Percentiles rank a stretch among this genome's conserved stretches.
These are phyloP conservation scores for Microtus richardsoni DNA, from an alignment of 2,113 vertebrate genomes.

Conservation along the genomic window DNA sequence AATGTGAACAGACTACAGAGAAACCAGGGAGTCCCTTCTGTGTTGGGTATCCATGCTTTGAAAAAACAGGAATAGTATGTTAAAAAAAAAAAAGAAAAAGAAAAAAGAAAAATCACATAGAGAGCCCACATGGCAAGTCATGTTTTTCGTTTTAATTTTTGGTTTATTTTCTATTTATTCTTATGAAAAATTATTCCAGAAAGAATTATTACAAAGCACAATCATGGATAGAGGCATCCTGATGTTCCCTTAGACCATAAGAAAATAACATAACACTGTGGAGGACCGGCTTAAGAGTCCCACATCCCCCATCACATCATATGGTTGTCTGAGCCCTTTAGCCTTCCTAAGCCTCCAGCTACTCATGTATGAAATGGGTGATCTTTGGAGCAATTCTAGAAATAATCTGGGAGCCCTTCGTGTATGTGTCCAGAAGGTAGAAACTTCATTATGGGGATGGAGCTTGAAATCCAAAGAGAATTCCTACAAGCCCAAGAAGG, in stretches of 20 bases:
- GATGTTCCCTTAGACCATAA: neutral
- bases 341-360: neutral
- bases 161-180: conserved; percentile 30
- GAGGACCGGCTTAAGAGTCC: neutral
- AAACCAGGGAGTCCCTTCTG: neutral
- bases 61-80: neutral
- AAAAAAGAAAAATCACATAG: neutral
- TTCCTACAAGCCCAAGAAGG: neutral
- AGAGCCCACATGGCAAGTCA: neutral
- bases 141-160: neutral
- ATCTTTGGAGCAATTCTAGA: conserved; percentile 45
- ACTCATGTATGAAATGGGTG: neutral
- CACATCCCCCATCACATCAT: neutral
- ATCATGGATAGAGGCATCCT: conserved; percentile 17
- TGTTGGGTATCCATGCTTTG: neutral
- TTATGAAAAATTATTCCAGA: conserved; percentile 22
- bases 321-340: neutral
- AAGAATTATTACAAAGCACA: conserved; percentile 43
- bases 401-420: conserved; percentile 32
- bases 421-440: conserved; percentile 15
- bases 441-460: neutral
- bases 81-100: neutral
- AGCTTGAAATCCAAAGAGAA: conserved; percentile 43
- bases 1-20: neutral
- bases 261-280: neutral